Percentiles rank a stretch among this genome's conserved stretches.
Evolutionary conservation across 2,113 vertebrate species (phyloP).

Genomic region (Hippocampus comes): DNA sequence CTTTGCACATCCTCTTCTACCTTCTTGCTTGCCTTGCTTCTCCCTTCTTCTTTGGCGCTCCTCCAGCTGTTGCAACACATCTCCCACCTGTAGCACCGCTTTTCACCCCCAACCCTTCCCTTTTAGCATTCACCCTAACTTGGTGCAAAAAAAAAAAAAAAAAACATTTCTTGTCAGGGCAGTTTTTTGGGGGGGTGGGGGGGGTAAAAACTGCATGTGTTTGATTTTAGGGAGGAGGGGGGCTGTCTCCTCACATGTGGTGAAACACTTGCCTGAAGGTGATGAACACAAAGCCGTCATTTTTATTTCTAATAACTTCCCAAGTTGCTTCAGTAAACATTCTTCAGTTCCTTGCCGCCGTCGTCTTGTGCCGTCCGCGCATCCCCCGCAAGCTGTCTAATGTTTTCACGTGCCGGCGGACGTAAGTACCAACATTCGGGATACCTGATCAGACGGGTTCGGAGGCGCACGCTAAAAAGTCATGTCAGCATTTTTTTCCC

Average conservation of each 20-base stretch:
- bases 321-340: not conserved
- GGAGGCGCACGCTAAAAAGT: constrained; percentile 54
- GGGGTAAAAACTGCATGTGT: not conserved
- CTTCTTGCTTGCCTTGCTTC: constrained; percentile 23
- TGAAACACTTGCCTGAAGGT: not conserved
- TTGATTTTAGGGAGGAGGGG: not conserved
- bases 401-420: constrained; percentile 50
- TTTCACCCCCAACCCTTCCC: constrained; percentile 4
- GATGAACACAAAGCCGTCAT: not conserved
- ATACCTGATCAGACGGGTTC: constrained; percentile 72
- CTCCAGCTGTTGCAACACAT: constrained; percentile 5
- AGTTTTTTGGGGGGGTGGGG: too few species aligned
- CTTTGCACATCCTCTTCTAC: constrained; percentile 35
- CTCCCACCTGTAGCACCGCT: constrained; percentile 8
- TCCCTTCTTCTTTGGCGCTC: not conserved
- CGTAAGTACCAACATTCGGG: constrained; percentile 63
- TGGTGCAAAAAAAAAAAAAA: not conserved
- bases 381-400: constrained; percentile 19
- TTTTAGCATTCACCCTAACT: not conserved
- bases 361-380: not conserved
- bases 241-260: not conserved
- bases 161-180: not conserved
- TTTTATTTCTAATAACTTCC: not conserved
- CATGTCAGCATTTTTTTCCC: constrained; percentile 47
- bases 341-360: not conserved